A percentile compares a stretch with the other conserved stretches of the same genome.
Evolutionary conservation across 2,113 vertebrate species (phyloP).

Genomic region (Sula dactylatra): DNA sequence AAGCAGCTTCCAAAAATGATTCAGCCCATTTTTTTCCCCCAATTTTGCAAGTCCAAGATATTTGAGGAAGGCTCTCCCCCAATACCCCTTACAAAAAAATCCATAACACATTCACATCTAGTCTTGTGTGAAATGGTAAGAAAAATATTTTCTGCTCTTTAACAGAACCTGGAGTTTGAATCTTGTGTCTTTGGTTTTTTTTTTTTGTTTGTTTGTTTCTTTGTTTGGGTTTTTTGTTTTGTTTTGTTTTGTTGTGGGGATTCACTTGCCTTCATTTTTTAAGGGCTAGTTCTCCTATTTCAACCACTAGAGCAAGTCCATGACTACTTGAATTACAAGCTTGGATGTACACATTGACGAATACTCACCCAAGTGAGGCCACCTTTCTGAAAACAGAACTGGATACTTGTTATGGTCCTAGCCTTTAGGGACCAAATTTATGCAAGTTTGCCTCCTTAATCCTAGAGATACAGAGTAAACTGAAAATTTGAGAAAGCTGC

Average conservation of each 20-base stretch:
- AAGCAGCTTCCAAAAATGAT: neutral
- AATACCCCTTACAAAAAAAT: neutral
- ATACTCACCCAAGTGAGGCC: rapidly evolving
- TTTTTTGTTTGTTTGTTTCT: neutral
- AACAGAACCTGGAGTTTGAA: neutral
- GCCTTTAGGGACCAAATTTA: neutral
- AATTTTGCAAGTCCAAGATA: neutral
- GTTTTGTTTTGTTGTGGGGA: neutral
- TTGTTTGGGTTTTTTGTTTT: too few relatives aligned
- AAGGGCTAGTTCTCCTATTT: neutral
- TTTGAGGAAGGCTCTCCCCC: neutral
- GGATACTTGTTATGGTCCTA: neutral
- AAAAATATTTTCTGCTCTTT: neutral
- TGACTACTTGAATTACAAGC: neutral
- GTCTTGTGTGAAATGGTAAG: neutral
- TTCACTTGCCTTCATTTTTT: neutral
- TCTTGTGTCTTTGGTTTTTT: neutral
- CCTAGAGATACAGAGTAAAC: neutral
- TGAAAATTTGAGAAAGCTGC: neutral
- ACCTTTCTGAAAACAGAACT: neutral
- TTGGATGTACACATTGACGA: neutral
- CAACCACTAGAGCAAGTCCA: neutral
- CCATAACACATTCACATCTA: neutral
- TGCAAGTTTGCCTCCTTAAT: neutral
- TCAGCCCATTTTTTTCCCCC: neutral